phyloP scores from a whole-genome alignment of 2,797 vertebrate genomes.

The Tokudaia tokunoshimensis region DNA sequence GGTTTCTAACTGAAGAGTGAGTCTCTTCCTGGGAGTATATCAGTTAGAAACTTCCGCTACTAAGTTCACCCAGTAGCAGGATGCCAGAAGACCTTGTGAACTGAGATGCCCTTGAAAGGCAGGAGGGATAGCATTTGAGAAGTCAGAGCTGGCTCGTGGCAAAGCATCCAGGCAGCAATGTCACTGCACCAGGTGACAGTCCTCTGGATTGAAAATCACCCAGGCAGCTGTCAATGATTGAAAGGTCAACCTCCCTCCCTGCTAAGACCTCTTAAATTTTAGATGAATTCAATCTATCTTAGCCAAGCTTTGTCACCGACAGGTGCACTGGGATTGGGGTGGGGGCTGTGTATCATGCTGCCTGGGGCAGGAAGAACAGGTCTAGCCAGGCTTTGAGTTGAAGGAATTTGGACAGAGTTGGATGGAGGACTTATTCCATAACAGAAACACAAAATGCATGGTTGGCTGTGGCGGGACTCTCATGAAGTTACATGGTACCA shows the following conservation, averaged over 20 bases:
- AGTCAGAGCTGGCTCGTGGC: neutral
- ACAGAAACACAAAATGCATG: rapidly evolving
- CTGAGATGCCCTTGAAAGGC: neutral
- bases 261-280: slow-evolving; percentile 41
- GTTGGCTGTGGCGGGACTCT: rapidly evolving
- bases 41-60: rapidly evolving
- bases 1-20: rapidly evolving
- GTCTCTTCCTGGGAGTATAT: rapidly evolving
- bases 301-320: neutral
- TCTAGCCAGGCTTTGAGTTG: rapidly evolving
- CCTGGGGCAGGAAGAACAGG: rapidly evolving
- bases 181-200: neutral
- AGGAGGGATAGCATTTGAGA: rapidly evolving
- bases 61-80: neutral
- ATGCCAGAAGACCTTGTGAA: neutral
- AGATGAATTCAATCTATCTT: neutral
- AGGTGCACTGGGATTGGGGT: rapidly evolving
- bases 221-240: neutral
- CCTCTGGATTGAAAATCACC: slow-evolving; percentile 11
- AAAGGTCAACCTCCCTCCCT: slow-evolving; percentile 57
- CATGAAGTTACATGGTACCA: neutral
- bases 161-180: neutral
- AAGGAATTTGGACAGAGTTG: neutral
- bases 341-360: rapidly evolving
- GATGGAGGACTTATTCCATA: rapidly evolving